Evolutionary conservation across 1,140 invertebrate species (phyloP).

Genomic region (Adoxophyes honmai): DNA sequence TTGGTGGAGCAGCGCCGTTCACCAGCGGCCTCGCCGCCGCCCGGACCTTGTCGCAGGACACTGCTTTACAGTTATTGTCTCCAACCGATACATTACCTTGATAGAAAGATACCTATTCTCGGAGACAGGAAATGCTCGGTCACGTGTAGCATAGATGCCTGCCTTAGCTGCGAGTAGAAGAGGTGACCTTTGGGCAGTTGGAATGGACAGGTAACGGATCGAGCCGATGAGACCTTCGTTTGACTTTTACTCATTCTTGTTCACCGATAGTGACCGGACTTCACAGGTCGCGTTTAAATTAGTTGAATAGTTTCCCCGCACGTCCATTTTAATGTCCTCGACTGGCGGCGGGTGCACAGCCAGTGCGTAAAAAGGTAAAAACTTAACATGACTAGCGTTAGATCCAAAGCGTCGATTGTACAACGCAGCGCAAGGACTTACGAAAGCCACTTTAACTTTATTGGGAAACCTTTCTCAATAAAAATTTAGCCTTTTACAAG

Average conservation of each 20-base stretch:
- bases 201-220: neutral
- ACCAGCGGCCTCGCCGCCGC: slow-evolving; percentile 1
- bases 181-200: neutral
- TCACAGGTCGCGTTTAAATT: no score
- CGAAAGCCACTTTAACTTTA: slow-evolving; percentile 26
- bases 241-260: no score
- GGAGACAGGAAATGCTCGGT: slow-evolving; percentile 3
- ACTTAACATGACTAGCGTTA: no score
- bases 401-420: no score
- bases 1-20: neutral
- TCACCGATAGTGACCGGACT: no score
- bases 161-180: slow-evolving; percentile 6
- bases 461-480: slow-evolving; percentile 34
- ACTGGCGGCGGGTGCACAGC: no score
- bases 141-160: slow-evolving; percentile 9
- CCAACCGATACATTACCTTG: slow-evolving; percentile 6
- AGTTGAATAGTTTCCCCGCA: no score
- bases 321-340: no score
- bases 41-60: slow-evolving; percentile 9
- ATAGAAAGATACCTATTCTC: slow-evolving; percentile 4
- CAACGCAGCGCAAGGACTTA: slow-evolving; percentile 21
- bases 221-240: neutral
- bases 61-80: slow-evolving; percentile 12
- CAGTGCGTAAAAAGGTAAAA: no score
- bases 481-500: slow-evolving; percentile 30